Evolutionary conservation across 2,113 vertebrate genomes (phyloP), one percentile per base, ranked within the genome.

Genomic region (Rhinoderma darwinii): DNA sequence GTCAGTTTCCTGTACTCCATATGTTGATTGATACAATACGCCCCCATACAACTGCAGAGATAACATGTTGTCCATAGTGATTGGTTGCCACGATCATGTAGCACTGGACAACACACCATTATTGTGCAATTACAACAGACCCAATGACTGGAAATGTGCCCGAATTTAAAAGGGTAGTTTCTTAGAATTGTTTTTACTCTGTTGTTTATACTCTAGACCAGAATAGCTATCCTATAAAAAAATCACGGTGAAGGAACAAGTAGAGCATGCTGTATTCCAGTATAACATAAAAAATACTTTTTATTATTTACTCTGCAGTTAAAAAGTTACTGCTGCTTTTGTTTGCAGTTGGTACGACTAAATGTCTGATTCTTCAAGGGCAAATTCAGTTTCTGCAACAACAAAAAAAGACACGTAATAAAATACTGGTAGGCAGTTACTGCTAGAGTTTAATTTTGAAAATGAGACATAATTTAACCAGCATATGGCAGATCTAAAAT

Each of bases 401-500:
- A n/a, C n/a, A 84, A 54, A n/a, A 84, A 72, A 84, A 83, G 63
- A 54, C 14, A 54, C 61, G 30, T 27, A 39, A 72, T 47, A 27
- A 51, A 54, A 84, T 54, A 11, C 30, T 54, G 47, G 44, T 54
- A 73, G 35, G 66, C 20, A 74, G 66, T 59, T 47, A 75, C 32
- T 75, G 68, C 51, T 17, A 84, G 9, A 72, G 70, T 84, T 75
- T 75, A 84, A 61, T 56, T 73, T 27, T 51, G 47, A 66, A 82
- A 43, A 83, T 83, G 66, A 54, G 54, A 73, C 73, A 73, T 73
- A 72, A 73, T 84, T 72, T 73, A 51, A 51, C 66, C 18, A 84
- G 43, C 83, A 84, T 84, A 84, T 84, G 83, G 83, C 66, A 51
- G 27, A 51, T 70, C 35, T 75, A 84, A 59, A 75, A 75, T 84